These are phyloP conservation scores for Xenus cinereus DNA, from an alignment of 2,113 vertebrate species.

Conservation along the genomic window DNA sequence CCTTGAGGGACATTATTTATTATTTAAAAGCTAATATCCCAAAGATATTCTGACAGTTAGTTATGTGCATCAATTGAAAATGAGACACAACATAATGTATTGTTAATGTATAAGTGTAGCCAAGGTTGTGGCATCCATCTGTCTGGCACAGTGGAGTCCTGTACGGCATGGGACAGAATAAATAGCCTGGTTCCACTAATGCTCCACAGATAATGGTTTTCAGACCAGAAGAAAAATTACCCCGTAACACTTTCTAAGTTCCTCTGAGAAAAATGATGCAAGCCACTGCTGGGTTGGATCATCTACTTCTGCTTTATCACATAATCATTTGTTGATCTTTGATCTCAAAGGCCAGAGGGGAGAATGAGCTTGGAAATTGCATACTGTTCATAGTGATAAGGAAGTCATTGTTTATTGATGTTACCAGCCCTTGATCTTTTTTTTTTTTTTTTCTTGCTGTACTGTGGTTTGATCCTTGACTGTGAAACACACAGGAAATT, in stretches of 20 bases:
- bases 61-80: background rate
- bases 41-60: background rate
- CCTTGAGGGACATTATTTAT: background rate
- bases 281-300: background rate
- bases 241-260: background rate
- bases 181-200: background rate
- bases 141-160: background rate
- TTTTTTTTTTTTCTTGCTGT: background rate
- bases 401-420: slow-evolving; percentile 28
- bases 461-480: background rate
- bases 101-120: background rate
- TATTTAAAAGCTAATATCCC: background rate
- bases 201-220: background rate
- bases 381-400: background rate
- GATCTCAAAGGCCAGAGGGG: background rate
- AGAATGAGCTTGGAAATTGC: background rate
- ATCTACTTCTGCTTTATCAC: background rate
- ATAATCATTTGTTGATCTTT: background rate
- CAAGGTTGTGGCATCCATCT: background rate
- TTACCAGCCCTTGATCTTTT: background rate
- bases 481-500: slow-evolving; percentile 11
- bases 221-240: background rate
- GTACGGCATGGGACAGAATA: background rate
- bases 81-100: background rate
- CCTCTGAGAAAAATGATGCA: background rate